These are phyloP conservation scores for Pipistrellus nathusii DNA, from an alignment of 2,797 vertebrate species.

Conservation along the genomic window DNA sequence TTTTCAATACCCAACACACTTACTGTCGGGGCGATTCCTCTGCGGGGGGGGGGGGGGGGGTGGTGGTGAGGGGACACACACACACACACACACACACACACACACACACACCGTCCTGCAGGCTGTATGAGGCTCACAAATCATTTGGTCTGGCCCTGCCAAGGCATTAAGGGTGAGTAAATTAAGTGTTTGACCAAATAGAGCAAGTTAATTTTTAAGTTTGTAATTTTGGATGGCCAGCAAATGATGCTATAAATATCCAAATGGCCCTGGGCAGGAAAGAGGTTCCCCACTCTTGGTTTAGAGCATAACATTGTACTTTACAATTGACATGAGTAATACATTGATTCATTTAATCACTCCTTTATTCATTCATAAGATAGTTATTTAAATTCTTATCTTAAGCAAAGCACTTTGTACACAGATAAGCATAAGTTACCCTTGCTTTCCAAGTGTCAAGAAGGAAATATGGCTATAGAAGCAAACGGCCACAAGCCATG, in stretches of 20 bases:
- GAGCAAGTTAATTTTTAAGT: too few species aligned
- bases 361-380: background rate
- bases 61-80: too few species aligned
- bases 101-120: too few species aligned
- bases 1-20: background rate
- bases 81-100: too few species aligned
- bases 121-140: too few species aligned
- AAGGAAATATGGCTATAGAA: background rate
- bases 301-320: background rate
- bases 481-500: background rate
- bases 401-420: background rate
- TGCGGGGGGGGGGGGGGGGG: too few species aligned
- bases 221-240: too few species aligned
- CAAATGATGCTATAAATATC: too few species aligned
- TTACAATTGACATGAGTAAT: background rate
- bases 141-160: too few species aligned
- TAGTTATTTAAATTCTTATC: background rate
- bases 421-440: background rate
- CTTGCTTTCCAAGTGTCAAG: conserved; percentile 15
- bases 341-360: background rate
- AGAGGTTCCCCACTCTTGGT: background rate
- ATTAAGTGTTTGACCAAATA: too few species aligned
- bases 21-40: background rate
- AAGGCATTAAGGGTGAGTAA: too few species aligned
- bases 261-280: too few species aligned